Evolutionary conservation across 2,113 vertebrate species (phyloP), one percentile per base, ranked within the genome.

Genomic region (Zosterops japonicus): DNA sequence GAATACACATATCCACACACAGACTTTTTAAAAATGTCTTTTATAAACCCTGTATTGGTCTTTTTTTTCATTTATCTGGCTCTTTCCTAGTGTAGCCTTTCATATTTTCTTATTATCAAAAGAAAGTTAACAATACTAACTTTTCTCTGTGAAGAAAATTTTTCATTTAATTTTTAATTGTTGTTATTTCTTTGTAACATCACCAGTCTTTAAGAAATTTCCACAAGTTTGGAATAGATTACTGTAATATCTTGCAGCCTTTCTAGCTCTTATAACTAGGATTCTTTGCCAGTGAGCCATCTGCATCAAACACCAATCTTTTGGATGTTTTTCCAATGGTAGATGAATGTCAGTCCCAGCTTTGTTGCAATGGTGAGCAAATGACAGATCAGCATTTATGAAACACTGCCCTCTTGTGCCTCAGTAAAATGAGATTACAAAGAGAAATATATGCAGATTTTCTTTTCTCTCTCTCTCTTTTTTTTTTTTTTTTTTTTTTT

Each of bases 371-470:
- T 24, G 63, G 42, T 57, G 60, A 94, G 23, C 12, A 2, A 29
- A 88, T 83, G 14, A 21, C 9, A 67, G 14, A 33, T 63, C 61
- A 91, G 80, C 49, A 8, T 97, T 97, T 96, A 70, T 86, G 87
- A 95, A 95, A 96, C 57, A 95, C 88, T 95, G 93, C 94, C 95
- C 84, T 94, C 96, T 90, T 80, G 83, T 92, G 94, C 41, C 29
- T 72, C 71, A 74, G 4, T 59, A 56, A 83, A 68, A 91, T 35
- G 44, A 72, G 35, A 64, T 21, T 56, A 28, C 15, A 71, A 80
- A 72, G 31, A 71, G 19, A 11, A 55, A 36, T 60, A 46, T 14
- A 12, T 17, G 10, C 11, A 27, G 25, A 15, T 69, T 87, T 68
- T 57, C 27, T 1, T 52, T 3, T 18, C 1, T 28, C 6, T 52